Evolutionary conservation across 2,113 vertebrate genomes (phyloP).

Genomic region (Pelecanoides urinatrix): DNA sequence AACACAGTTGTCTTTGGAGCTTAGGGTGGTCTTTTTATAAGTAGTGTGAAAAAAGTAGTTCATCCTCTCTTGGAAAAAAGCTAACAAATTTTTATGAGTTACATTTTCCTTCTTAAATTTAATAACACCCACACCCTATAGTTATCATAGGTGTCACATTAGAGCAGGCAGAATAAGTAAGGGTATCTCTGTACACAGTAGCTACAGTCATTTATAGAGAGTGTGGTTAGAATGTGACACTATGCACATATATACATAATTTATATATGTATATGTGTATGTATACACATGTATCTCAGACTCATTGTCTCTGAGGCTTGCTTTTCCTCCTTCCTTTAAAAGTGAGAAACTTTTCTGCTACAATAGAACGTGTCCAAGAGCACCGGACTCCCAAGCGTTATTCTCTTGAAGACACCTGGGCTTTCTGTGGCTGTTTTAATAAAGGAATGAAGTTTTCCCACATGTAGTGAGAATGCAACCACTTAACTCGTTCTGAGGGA

Average conservation of each 20-base stretch:
- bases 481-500: background rate
- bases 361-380: rapidly evolving
- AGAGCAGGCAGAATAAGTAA: background rate
- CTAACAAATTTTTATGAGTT: background rate
- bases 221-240: background rate
- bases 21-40: background rate
- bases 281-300: rapidly evolving
- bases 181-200: background rate
- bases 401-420: rapidly evolving
- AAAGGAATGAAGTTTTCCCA: background rate
- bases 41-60: rapidly evolving
- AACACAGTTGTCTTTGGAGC: background rate
- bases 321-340: background rate
- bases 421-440: background rate
- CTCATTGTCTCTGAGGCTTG: rapidly evolving
- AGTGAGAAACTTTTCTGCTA: background rate
- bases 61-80: background rate
- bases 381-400: rapidly evolving
- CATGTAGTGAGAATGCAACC: rapidly evolving
- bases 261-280: rapidly evolving
- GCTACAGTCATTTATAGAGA: background rate
- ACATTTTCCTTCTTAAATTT: background rate
- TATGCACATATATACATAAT: rapidly evolving
- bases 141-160: background rate
- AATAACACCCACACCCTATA: background rate